Evolutionary conservation across 2,113 vertebrate genomes (phyloP).

Genomic region (Macquaria australasica): DNA sequence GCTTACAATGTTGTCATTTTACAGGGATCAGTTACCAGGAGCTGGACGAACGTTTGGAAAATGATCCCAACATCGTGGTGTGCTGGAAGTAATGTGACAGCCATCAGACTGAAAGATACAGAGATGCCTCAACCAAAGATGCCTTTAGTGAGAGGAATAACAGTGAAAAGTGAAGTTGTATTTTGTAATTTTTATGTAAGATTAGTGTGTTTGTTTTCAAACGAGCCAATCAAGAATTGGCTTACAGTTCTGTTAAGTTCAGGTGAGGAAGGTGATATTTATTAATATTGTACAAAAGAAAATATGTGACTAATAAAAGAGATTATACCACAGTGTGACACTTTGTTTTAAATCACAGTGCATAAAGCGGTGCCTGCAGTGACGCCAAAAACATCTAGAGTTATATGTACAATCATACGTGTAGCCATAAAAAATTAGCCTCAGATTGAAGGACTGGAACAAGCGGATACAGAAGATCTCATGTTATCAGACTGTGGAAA

Average conservation of each 20-base stretch:
- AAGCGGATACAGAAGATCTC: background rate
- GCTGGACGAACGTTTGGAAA: constrained; percentile 96
- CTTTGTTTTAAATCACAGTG: constrained; percentile 1
- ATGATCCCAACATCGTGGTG: constrained; percentile 96
- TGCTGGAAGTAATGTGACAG: constrained; percentile 86
- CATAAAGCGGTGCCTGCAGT: background rate
- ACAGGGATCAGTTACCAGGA: constrained; percentile 97
- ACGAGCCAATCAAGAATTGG: background rate
- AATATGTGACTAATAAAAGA: constrained; percentile 29
- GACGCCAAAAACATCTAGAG: background rate
- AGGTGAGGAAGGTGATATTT: constrained; percentile 20
- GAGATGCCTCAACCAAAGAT: constrained; percentile 61
- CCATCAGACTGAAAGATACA: background rate
- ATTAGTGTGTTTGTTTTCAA: constrained; percentile 3
- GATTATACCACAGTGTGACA: background rate
- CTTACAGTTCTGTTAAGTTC: background rate
- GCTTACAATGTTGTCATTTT: constrained; percentile 29
- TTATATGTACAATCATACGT: background rate
- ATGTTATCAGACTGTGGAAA: background rate
- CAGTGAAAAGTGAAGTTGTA: background rate
- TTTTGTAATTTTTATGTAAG: constrained; percentile 40
- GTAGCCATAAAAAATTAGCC: background rate
- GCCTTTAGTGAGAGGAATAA: constrained; percentile 37
- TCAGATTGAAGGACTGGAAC: background rate
- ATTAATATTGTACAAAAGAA: constrained; percentile 23